A percentile compares a stretch with the other conserved stretches of the same genome.
phyloP scores from a whole-genome alignment of 2,888 invertebrate genomes.

The Agrotis clavis region DNA sequence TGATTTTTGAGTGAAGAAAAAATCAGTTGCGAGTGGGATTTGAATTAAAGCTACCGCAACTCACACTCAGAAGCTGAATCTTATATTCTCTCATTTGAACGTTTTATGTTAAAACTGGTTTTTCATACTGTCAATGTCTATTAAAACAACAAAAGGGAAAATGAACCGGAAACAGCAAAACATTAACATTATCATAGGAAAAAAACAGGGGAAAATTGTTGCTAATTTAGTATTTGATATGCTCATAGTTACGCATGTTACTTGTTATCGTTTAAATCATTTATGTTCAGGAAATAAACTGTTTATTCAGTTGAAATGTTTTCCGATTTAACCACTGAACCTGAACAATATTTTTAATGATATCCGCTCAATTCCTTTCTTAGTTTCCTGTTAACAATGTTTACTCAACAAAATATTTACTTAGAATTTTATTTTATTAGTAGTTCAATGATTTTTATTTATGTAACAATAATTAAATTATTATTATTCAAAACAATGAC shows the following conservation, averaged over 20 bases:
- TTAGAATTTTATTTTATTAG: too few relatives aligned
- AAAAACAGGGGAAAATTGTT: slow-evolving; percentile 28
- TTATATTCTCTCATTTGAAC: too few relatives aligned
- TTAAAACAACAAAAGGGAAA: neutral
- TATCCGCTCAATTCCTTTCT: neutral
- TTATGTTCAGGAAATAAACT: slow-evolving; percentile 23
- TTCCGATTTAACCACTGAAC: slow-evolving; percentile 32
- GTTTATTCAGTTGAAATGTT: slow-evolving; percentile 7
- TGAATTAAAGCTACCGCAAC: too few relatives aligned
- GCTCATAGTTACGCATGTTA: slow-evolving; percentile 6
- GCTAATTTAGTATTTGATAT: neutral
- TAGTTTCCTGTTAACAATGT: neutral
- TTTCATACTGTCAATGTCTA: too few relatives aligned
- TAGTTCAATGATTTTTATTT: neutral
- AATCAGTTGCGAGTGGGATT: too few relatives aligned
- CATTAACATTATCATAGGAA: slow-evolving; percentile 22
- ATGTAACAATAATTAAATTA: too few relatives aligned
- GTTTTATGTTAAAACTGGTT: too few relatives aligned
- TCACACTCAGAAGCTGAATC: too few relatives aligned
- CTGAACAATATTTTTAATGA: slow-evolving; percentile 3
- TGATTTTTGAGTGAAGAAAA: too few relatives aligned
- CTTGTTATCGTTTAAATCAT: slow-evolving; percentile 25
- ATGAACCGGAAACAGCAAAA: slow-evolving; percentile 7
- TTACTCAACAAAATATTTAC: neutral
- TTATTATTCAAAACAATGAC: neutral